Evolutionary conservation across 2,113 vertebrate genomes (phyloP).

Genomic region (Pan troglodytes): NHGRI_mPanTro3-v2.1_pri NC_072408.2:16506501-16507000

Average conservation of each 20-base stretch:
- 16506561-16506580: background rate
- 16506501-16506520: constrained; percentile 8
- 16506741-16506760: background rate
- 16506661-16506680: background rate
- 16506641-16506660: background rate
- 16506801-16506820: background rate
- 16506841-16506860: background rate
- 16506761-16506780: background rate
- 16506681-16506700: background rate
- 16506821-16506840: background rate
- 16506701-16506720: background rate
- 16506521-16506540: background rate
- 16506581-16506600: background rate
- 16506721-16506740: background rate
- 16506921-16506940: background rate
- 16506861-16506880: background rate
- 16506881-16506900: background rate
- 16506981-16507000: background rate
- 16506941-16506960: background rate
- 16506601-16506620: background rate
- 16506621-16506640: background rate
- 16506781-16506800: background rate
- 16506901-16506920: background rate
- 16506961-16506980: background rate
- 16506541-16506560: background rate